phyloP scores from a whole-genome alignment of 2,888 invertebrate genomes.

The Drosophila rubida region DNA sequence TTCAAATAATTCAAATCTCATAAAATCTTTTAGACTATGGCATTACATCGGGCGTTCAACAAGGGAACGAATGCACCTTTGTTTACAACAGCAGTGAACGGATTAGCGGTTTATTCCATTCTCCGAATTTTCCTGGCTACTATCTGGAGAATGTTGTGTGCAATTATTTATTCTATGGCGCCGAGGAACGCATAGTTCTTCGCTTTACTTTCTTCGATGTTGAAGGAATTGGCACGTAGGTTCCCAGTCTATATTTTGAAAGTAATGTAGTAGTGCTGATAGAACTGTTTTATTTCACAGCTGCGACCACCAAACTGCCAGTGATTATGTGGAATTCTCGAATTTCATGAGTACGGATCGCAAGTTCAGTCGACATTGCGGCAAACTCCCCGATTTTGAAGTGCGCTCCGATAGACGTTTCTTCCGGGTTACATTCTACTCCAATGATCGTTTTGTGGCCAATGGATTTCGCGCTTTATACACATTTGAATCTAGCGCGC shows the following conservation, averaged over 20 bases:
- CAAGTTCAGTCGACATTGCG: constrained; percentile 95
- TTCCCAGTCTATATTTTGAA: constrained; percentile 63
- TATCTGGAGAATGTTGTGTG: constrained; percentile 96
- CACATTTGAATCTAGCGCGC: constrained; percentile 88
- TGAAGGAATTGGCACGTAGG: constrained; percentile 97
- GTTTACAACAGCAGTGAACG: constrained; percentile 93
- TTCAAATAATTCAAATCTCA: background rate
- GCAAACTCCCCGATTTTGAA: constrained; percentile 88
- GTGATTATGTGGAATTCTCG: constrained; percentile 98
- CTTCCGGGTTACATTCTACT: constrained; percentile 97
- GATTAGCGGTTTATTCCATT: constrained; percentile 91
- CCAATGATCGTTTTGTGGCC: constrained; percentile 96
- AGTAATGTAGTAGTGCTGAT: background rate
- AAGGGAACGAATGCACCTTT: constrained; percentile 93
- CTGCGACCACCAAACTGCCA: constrained; percentile 95
- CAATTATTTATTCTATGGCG: constrained; percentile 95
- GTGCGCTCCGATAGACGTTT: constrained; percentile 95
- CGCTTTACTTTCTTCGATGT: constrained; percentile 97
- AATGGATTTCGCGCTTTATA: constrained; percentile 97
- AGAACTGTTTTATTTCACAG: constrained; percentile 85
- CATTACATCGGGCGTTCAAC: constrained; percentile 92
- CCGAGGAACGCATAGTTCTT: constrained; percentile 91
- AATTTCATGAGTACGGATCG: constrained; percentile 96
- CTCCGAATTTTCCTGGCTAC: constrained; percentile 95
- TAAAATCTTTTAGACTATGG: constrained; percentile 90